Evolutionary conservation across 2,888 invertebrate species (phyloP), one percentile per base, ranked within the genome.

Genomic region (Zygogramma bicolorata): DNA sequence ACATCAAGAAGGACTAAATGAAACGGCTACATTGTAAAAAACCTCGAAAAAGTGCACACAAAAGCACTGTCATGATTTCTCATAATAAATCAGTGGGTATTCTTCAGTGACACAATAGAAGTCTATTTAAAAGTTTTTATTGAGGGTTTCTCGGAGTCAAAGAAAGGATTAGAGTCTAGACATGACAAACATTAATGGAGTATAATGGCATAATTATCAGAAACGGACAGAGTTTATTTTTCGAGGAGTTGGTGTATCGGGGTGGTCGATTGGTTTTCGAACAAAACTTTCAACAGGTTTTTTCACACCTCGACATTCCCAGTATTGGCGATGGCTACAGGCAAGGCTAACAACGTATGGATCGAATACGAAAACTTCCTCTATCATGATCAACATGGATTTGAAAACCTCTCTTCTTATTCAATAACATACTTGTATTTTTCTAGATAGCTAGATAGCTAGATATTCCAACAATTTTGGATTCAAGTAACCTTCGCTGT

Each of bases 61-160:
- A 71, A 72, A 65, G 72, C 68, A n/a, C 29, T 63, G 65, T 68
- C 72, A 72, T 72, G 68, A 72, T 72, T 72, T 72, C 62, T 65
- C 65, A 68, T 68, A 68, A 72, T 72, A 72, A 72, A 72, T 72
- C 72, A 72, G 68, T 46, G 53, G 65, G 65, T 68, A 68, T 72
- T 60, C 68, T 34, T 49, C 31, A 42, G 40, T 46, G 72, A 61
- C 65, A 72, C 72, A 72, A 72, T 72, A 63, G 72, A 49, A 61
- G 65, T 63, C 68, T 68, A 53, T 65, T 61, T 57, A 68, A 61
- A 63, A 63, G n/a, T 65, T 38, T 68, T 72, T 72, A 72, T 72
- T 62, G 66, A 58, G n/a, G 49, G 70, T 65, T 65, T 46, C 53
- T 57, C 40, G 46, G 57, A 53, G 46, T 65, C 29, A 31, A 46